Evolutionary conservation across 1,140 invertebrate species (phyloP).

Genomic region (Drosophila punjabiensis): DNA sequence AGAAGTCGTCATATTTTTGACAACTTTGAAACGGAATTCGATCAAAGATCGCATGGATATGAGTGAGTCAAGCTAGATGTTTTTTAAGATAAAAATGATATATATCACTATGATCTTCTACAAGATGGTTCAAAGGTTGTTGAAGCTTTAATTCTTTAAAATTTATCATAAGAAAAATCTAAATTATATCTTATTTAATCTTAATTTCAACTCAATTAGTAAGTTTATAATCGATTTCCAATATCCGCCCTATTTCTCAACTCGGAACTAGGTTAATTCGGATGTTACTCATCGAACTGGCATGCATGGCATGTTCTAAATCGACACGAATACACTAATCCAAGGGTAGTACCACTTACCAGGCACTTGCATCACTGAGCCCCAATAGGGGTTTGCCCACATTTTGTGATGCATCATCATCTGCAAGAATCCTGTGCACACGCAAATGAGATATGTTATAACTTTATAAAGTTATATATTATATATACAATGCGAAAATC

Average conservation of each 20-base stretch:
- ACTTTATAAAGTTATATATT: constrained; percentile 4
- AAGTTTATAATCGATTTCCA: constrained; percentile 1
- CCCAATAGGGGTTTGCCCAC: constrained; percentile 26
- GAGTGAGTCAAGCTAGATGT: background rate
- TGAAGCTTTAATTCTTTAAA: background rate
- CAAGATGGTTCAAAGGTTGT: background rate
- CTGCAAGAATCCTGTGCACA: constrained; percentile 22
- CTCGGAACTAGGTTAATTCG: background rate
- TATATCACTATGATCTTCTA: background rate
- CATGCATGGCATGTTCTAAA: constrained; percentile 22
- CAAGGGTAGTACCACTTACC: background rate
- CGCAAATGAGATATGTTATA: constrained; percentile 11
- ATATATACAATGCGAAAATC: constrained; percentile 11
- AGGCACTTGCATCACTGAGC: background rate
- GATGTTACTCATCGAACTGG: constrained; percentile 43
- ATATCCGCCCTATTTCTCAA: constrained; percentile 5
- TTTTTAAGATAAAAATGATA: background rate
- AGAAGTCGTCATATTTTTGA: background rate
- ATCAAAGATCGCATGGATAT: background rate
- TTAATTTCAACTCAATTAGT: constrained; percentile 35
- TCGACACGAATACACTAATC: constrained; percentile 1
- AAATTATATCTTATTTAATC: background rate
- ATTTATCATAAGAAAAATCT: no score
- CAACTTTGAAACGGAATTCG: background rate
- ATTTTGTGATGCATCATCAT: constrained; percentile 37